phyloP scores from a whole-genome alignment of 2,113 vertebrate species.

The Geococcyx californianus region DNA sequence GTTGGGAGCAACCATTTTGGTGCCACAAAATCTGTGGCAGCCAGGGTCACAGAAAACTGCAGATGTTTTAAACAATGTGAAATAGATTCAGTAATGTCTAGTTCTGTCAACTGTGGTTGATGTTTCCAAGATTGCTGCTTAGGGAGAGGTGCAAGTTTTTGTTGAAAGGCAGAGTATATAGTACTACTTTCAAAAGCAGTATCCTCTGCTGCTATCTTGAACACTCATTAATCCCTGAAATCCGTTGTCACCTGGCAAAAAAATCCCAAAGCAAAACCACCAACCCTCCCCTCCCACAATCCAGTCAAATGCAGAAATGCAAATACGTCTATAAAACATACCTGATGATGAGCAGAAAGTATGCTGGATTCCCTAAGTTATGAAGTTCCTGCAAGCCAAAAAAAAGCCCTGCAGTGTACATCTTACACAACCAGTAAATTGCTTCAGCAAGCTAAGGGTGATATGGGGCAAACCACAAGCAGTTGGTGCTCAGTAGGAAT shows the following conservation, averaged over 20 bases:
- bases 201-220: no score
- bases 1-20: neutral
- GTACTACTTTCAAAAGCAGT: neutral
- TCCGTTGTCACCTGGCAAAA: neutral
- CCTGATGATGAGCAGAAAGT: neutral
- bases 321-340: neutral
- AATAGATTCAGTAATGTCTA: no score
- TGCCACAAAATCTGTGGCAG: neutral
- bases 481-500: neutral
- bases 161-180: neutral
- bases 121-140: neutral
- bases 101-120: neutral
- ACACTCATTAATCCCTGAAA: neutral
- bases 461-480: fast-evolving
- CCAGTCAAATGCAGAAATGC: neutral
- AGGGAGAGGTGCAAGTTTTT: neutral
- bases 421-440: neutral
- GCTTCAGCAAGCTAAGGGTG: neutral
- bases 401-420: fast-evolving
- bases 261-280: neutral
- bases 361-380: no score
- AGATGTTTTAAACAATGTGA: neutral
- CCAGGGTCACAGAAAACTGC: neutral
- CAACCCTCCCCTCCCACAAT: neutral
- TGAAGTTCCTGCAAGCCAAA: neutral